A percentile compares a stretch with the other conserved stretches of the same genome.
Conservation (phyloP, 1,140 invertebrate species). For the Paraescarpia echinospica region DNA sequence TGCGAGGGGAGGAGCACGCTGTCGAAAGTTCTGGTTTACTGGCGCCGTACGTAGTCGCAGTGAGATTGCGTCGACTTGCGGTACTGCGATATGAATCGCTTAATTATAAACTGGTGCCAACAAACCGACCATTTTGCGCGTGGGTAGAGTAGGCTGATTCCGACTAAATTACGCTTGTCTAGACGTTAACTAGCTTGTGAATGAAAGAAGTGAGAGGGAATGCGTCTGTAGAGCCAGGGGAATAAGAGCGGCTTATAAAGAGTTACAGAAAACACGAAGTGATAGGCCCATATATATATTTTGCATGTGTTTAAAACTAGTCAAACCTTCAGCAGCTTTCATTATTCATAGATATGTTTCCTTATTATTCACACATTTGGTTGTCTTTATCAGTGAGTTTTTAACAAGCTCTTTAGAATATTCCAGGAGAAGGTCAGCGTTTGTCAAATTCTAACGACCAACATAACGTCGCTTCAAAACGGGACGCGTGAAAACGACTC, state of each 20-base stretch:
- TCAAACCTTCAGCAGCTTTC: too few relatives aligned
- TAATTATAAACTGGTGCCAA: constrained; percentile 7
- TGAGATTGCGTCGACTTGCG: neutral
- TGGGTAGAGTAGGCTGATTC: constrained; percentile 10
- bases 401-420: too few relatives aligned
- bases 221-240: neutral
- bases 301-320: too few relatives aligned
- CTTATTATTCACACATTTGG: too few relatives aligned
- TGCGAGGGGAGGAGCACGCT: neutral
- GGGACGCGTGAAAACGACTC: too few relatives aligned
- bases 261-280: too few relatives aligned
- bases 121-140: constrained; percentile 13
- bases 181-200: neutral
- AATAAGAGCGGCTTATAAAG: neutral
- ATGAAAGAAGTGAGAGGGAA: neutral
- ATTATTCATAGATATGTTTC: too few relatives aligned
- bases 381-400: too few relatives aligned
- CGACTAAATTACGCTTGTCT: neutral
- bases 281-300: too few relatives aligned
- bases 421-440: too few relatives aligned
- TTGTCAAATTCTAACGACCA: too few relatives aligned
- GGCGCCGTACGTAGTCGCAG: neutral
- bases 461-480: too few relatives aligned
- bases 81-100: neutral
- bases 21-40: neutral